These are phyloP conservation scores for Crotalus horridus DNA, from an alignment of 2,113 vertebrate species.

Conservation along the genomic window DNA sequence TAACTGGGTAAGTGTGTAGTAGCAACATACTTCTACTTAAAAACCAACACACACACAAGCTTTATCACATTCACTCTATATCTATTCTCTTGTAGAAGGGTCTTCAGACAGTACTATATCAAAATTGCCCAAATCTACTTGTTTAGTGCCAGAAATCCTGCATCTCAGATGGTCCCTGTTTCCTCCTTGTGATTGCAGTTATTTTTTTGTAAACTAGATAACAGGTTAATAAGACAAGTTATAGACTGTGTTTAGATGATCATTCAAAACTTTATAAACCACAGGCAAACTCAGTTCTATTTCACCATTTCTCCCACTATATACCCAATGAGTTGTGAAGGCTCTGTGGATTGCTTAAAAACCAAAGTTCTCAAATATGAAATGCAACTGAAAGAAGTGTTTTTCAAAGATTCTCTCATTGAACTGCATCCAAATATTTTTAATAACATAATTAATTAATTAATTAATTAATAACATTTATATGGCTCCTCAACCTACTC, in stretches of 20 bases:
- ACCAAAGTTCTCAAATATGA: too few relatives aligned
- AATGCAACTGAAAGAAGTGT: too few relatives aligned
- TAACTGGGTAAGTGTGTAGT: background rate
- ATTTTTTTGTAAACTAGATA: background rate
- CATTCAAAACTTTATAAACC: background rate
- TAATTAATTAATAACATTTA: too few relatives aligned
- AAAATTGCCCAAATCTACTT: background rate
- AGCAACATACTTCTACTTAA: background rate
- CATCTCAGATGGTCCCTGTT: background rate
- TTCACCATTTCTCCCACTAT: background rate
- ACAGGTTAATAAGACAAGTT: background rate
- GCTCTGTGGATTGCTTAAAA: too few relatives aligned
- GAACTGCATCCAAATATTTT: too few relatives aligned
- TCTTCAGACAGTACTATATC: background rate
- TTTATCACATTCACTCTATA: background rate
- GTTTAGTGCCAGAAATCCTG: background rate
- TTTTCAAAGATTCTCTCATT: too few relatives aligned
- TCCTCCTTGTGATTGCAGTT: background rate
- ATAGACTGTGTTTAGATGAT: background rate
- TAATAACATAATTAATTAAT: too few relatives aligned
- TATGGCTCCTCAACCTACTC: too few relatives aligned
- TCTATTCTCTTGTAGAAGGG: background rate
- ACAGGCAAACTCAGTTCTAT: background rate
- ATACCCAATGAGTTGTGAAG: too few relatives aligned
- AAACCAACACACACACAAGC: background rate